Percentiles rank a stretch among this genome's conserved stretches.
phyloP scores from a whole-genome alignment of 2,888 invertebrate genomes.

The Lypha dubia region DNA sequence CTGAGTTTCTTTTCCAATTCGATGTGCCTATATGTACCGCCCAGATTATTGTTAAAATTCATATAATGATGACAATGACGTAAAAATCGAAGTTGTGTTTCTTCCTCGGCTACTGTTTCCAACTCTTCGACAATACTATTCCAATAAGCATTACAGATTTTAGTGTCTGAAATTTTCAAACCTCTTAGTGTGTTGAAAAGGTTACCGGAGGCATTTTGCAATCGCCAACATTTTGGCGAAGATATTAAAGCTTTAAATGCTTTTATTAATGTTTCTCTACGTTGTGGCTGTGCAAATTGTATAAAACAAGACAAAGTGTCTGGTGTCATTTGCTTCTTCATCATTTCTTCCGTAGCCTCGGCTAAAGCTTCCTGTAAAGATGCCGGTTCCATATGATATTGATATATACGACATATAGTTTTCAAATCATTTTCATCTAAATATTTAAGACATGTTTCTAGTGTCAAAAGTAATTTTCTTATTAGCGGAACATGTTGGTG shows the following conservation, averaged over 20 bases:
- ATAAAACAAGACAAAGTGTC: constrained; percentile 83
- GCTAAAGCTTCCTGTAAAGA: constrained; percentile 83
- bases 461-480: constrained; percentile 80
- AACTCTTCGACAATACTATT: constrained; percentile 81
- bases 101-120: constrained; percentile 75
- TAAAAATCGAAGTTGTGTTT: constrained; percentile 78
- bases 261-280: constrained; percentile 82
- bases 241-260: constrained; percentile 79
- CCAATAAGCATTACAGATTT: constrained; percentile 84
- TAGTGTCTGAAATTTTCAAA: constrained; percentile 84
- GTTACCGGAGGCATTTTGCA: constrained; percentile 78
- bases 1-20: constrained; percentile 83
- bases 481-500: constrained; percentile 80
- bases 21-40: constrained; percentile 84
- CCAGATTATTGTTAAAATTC: constrained; percentile 84
- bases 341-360: constrained; percentile 80
- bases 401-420: constrained; percentile 82
- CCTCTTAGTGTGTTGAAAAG: constrained; percentile 83
- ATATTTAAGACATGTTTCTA: constrained; percentile 80
- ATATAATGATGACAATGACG: constrained; percentile 84
- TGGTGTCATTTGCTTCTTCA: constrained; percentile 80
- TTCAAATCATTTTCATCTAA: constrained; percentile 83
- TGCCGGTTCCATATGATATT: constrained; percentile 85
- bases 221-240: constrained; percentile 77
- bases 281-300: constrained; percentile 83